A percentile compares a stretch with the other conserved stretches of the same genome.
phyloP scores from a whole-genome alignment of 2,113 vertebrate species.

The Xenopus borealis region DNA sequence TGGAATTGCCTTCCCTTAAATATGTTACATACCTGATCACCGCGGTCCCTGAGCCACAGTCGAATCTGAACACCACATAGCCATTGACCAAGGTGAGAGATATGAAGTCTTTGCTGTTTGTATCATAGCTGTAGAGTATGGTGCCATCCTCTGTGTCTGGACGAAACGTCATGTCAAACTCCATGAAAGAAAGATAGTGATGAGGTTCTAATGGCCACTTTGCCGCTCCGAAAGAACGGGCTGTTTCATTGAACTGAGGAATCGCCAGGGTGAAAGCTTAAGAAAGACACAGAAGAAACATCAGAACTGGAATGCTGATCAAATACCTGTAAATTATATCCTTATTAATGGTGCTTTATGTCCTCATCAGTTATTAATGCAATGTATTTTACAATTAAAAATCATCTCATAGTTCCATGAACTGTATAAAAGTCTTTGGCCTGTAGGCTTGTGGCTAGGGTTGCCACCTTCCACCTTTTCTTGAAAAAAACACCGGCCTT shows the following conservation, averaged over 20 bases:
- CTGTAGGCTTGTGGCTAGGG: too few relatives aligned
- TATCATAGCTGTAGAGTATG: constrained; percentile 90
- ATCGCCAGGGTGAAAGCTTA: constrained; percentile 79
- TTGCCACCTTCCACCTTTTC: too few relatives aligned
- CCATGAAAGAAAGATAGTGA: constrained; percentile 90
- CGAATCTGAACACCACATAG: constrained; percentile 89
- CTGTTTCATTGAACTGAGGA: constrained; percentile 83
- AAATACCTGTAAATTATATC: too few relatives aligned
- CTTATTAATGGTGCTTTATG: too few relatives aligned
- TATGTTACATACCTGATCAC: constrained; percentile 74
- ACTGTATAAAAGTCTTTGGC: too few relatives aligned
- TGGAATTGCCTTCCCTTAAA: too few relatives aligned
- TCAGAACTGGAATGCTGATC: too few relatives aligned
- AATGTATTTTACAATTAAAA: too few relatives aligned
- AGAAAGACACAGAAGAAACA: not conserved
- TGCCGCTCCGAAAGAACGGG: constrained; percentile 77
- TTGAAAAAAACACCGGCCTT: too few relatives aligned
- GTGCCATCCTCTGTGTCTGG: constrained; percentile 75
- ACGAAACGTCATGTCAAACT: constrained; percentile 86
- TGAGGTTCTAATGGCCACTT: constrained; percentile 84
- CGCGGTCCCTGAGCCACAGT: constrained; percentile 89
- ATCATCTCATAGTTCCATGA: too few relatives aligned
- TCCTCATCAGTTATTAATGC: too few relatives aligned
- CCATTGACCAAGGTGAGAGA: constrained; percentile 77
- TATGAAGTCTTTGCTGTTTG: constrained; percentile 83